Evolutionary conservation across 2,113 vertebrate genomes (phyloP), one percentile per base, ranked within the genome.

Genomic region (Brachyhypopomus occidentalis): DNA sequence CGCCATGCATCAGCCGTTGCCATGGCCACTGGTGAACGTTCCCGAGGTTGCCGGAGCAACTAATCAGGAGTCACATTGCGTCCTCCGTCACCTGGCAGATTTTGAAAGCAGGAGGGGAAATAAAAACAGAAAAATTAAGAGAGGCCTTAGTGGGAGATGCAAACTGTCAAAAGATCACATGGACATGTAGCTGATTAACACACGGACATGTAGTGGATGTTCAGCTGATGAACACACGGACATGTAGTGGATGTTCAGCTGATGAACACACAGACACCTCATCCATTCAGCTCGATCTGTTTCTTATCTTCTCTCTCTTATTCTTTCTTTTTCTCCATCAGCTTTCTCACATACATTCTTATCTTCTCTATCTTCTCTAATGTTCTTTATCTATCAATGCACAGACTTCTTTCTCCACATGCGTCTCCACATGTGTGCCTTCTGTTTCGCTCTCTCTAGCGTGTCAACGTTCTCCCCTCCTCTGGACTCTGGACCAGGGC

Each of bases 1-100:
- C 88, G 88, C 89, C 90, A 87, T 91, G 90, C 92, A 93, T 94
- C 92, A 92, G 72, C 62, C 38, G 91, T 94, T 90, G 91, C 90
- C 92, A 94, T 93, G 91, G 90, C 86, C 89, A 93, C 92, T 7
- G 27, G 83, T 81, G 86, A 92, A 92, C 86, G 88, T 91, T 91
- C 89, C 55, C 60, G 82, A 85, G 84, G 93, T 94, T 94, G 89
- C 90, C 90, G 88, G 86, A 90, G 91, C 88, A 94, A 94, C 93
- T 91, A 88, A 89, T 92, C 90, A 89, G 90, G 89, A 86, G 89
- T 92, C 91, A 91, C 89, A 89, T 84, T 5, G 83, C 85, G 78
- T 89, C 84, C 72, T 34, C 78, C 81, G 80, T 90, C 90, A 88
- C 85, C 86, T 59, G 84, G 81, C 79, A 80, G 86, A 85, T 74